These are phyloP conservation scores for Limnephilus lunatus DNA, from an alignment of 2,888 invertebrate genomes.

Conservation along the genomic window DNA sequence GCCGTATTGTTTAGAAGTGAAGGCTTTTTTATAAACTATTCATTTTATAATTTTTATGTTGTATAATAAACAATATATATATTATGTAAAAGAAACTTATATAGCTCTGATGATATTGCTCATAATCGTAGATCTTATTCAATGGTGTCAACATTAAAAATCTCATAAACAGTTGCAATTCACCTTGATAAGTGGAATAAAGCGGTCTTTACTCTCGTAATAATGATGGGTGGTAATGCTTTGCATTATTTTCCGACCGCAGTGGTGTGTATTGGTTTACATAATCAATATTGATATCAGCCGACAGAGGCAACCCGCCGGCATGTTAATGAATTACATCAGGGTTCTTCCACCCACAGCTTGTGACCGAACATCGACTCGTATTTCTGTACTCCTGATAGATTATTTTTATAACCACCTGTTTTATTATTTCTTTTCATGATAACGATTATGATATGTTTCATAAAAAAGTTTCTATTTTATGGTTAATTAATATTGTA, in stretches of 20 bases:
- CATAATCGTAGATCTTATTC: background rate
- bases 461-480: background rate
- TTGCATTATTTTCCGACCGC: conserved; percentile 11
- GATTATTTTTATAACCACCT: background rate
- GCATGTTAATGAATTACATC: background rate
- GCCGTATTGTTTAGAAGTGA: background rate
- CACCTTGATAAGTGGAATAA: background rate
- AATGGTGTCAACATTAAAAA: background rate
- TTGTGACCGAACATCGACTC: background rate
- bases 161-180: background rate
- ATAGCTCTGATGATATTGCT: background rate
- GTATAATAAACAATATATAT: background rate
- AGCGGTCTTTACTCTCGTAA: conserved; percentile 29
- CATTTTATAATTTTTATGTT: no score
- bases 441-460: no score
- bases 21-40: background rate
- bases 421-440: background rate
- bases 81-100: background rate
- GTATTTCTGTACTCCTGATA: background rate
- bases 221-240: background rate
- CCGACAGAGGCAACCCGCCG: background rate
- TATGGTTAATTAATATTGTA: background rate
- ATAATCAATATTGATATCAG: conserved; percentile 21
- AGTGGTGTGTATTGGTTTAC: conserved; percentile 17
- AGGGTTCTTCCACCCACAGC: background rate